phyloP scores from a whole-genome alignment of 2,797 vertebrate genomes.

The Sebastes taczanowskii region DNA sequence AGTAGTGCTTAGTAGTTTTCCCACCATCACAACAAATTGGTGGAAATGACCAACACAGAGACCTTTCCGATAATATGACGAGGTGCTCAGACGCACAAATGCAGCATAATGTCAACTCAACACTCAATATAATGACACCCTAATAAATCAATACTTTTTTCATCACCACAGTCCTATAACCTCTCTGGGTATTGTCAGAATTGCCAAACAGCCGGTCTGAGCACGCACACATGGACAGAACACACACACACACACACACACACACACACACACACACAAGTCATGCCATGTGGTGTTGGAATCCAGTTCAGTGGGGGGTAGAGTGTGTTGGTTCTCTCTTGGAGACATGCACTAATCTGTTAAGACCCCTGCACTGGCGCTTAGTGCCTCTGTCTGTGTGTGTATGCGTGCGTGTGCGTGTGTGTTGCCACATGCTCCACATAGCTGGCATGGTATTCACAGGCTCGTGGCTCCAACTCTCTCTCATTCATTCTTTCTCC shows the following conservation, averaged over 20 bases:
- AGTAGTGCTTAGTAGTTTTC: background rate
- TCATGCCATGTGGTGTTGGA: constrained; percentile 38
- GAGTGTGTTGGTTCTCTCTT: constrained; percentile 16
- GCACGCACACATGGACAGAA: background rate
- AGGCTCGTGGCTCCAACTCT: constrained; percentile 10
- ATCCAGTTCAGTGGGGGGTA: constrained; percentile 18
- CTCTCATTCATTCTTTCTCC: background rate
- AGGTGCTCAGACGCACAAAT: background rate
- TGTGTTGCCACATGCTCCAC: constrained; percentile 28
- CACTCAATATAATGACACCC: background rate
- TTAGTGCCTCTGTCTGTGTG: background rate
- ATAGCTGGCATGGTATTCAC: constrained; percentile 22
- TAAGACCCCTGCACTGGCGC: constrained; percentile 36
- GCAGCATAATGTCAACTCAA: background rate
- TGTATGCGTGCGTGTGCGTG: background rate
- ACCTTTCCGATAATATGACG: background rate
- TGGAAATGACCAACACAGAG: background rate
- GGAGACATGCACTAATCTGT: constrained; percentile 49
- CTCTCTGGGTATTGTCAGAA: background rate
- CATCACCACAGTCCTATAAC: background rate
- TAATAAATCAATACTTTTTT: background rate
- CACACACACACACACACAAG: background rate
- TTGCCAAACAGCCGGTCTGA: constrained; percentile 37
- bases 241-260: background rate
- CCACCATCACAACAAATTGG: background rate